phyloP scores from a whole-genome alignment of 2,113 vertebrate genomes.

The Choloepus hoffmanni region DNA sequence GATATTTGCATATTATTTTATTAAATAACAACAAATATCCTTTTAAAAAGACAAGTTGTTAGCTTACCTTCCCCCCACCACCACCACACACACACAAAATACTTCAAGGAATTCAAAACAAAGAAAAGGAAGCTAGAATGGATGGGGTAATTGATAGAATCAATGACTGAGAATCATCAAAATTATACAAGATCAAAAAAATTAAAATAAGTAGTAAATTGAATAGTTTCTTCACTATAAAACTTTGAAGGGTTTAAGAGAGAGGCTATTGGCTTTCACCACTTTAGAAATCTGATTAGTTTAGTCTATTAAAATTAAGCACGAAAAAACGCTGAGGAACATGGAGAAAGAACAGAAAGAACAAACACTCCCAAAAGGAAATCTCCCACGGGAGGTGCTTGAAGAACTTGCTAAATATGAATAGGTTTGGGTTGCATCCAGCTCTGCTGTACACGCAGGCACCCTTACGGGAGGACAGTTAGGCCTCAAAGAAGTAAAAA shows the following conservation, averaged over 20 bases:
- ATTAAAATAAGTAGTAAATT: not conserved
- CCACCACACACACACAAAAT: not conserved
- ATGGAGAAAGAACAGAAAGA: not conserved
- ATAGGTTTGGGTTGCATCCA: rapidly evolving
- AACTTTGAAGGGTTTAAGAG: not conserved
- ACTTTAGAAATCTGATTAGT: not conserved
- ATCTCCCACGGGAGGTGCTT: not conserved
- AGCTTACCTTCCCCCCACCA: too few relatives aligned
- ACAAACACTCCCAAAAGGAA: not conserved
- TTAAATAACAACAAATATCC: not conserved
- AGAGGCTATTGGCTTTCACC: not conserved
- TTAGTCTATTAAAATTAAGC: not conserved
- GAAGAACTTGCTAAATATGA: not conserved
- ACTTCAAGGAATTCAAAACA: not conserved
- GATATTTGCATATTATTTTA: not conserved
- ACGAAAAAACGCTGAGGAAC: not conserved
- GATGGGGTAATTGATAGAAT: not conserved
- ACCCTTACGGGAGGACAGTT: not conserved
- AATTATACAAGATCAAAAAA: not conserved
- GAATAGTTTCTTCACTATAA: not conserved
- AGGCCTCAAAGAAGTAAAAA: not conserved
- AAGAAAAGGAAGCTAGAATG: not conserved
- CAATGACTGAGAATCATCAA: not conserved
- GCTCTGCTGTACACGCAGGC: not conserved
- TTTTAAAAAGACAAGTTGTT: not conserved